Evolutionary conservation across 1,140 invertebrate genomes (phyloP).

Genomic region (Saccostrea cuccullata): DNA sequence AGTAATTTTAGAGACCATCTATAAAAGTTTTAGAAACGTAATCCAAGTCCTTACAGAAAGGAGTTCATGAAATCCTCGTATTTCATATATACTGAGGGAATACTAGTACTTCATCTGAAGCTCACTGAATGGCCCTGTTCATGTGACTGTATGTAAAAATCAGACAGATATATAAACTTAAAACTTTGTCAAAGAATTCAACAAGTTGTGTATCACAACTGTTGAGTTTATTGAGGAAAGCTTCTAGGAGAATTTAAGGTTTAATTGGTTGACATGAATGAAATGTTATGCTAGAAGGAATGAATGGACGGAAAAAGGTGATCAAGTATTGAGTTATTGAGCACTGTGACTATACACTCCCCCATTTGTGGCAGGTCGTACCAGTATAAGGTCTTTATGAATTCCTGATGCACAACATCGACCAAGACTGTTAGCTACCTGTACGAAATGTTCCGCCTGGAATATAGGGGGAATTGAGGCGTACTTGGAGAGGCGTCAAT

Average conservation of each 20-base stretch:
- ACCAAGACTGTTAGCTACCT: background rate
- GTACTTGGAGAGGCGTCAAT: too few species aligned
- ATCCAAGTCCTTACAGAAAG: background rate
- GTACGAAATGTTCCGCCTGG: too few species aligned
- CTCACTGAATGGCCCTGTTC: background rate
- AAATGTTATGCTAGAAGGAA: background rate
- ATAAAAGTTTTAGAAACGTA: background rate
- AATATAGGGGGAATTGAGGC: too few species aligned
- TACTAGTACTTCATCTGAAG: background rate
- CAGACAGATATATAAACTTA: background rate
- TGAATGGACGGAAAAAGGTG: background rate
- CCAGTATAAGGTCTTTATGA: background rate
- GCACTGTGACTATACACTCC: background rate
- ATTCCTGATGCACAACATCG: background rate
- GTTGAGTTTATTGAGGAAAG: background rate
- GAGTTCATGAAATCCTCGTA: conserved; percentile 6
- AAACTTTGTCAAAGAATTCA: background rate
- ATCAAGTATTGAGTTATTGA: background rate
- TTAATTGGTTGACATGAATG: background rate
- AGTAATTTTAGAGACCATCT: conserved; percentile 10
- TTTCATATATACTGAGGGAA: background rate
- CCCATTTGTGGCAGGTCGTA: background rate
- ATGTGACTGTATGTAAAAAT: background rate
- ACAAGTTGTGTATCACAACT: background rate
- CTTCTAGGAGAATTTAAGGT: background rate